Evolutionary conservation across 2,797 vertebrate species (phyloP), one percentile per base, ranked within the genome.

Genomic region (Perdix hodgsoniae): DNA sequence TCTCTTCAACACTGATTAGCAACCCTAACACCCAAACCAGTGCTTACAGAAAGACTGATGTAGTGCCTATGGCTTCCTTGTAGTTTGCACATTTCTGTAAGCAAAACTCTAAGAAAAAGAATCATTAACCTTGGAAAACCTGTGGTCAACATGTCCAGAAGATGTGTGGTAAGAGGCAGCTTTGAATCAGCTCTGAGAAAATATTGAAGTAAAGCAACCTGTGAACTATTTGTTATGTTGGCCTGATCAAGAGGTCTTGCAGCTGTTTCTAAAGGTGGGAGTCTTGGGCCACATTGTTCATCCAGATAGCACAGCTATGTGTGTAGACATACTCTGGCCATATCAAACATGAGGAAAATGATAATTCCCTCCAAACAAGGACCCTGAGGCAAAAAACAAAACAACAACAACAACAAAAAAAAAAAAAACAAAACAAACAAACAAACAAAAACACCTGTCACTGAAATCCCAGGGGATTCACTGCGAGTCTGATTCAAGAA

Each of bases 1-100:
- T 39, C 27, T 29, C 40, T 81, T 81, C 0, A 0, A 8, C 33
- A 19, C 0, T 42, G 18, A 66, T 66, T 11, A 29, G 13, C 54
- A 65, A 21, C 31, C 15, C 61, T 47, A 33, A n/a, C 1, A 0
- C 17, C 31, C n/a, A 40, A 13, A 4, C 6, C 49, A 72, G 45
- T 4, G 7, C 17, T 69, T 40, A 27, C 0, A 73, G 65, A 2
- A 35, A 45, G 72, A 42, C 33, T 45, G 17, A 24, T 9, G 6
- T 27, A 18, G 7, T 57, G 19, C 11, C 52, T 8, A 1, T 3
- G 13, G 27, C 29, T 66, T 82, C 22, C 65, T 45, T 52, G 35
- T 66, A 50, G 18, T 75, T 52, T 79, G 47, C 3, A 33, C 4
- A 16, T 8, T 57, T 84, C 65, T 45, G 2, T 5, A 21, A 37